A percentile compares a stretch with the other conserved stretches of the same genome.
These are phyloP conservation scores for Campopleginae sp. DNA, from an alignment of 2,888 invertebrate genomes.

Conservation along the genomic window DNA sequence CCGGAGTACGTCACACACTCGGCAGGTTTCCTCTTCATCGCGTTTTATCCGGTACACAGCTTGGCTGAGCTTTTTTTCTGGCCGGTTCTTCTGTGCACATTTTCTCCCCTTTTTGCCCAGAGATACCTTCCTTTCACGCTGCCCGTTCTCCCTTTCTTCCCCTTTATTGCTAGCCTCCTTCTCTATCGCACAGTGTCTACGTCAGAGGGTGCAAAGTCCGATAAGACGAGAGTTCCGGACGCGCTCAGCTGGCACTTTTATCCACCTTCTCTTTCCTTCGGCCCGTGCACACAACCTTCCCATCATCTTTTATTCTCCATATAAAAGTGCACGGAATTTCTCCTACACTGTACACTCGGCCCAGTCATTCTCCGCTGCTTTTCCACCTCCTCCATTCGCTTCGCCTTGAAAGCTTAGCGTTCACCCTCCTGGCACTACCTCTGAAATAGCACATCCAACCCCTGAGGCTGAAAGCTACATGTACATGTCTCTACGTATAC, in stretches of 20 bases:
- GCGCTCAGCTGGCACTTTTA: slow-evolving; percentile 64
- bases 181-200: slow-evolving; percentile 61
- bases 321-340: slow-evolving; percentile 59
- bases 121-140: slow-evolving; percentile 70
- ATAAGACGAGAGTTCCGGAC: slow-evolving; percentile 71
- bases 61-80: slow-evolving; percentile 43
- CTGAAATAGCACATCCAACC: slow-evolving; percentile 31
- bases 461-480: slow-evolving; percentile 5
- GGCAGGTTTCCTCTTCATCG: slow-evolving; percentile 4
- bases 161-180: slow-evolving; percentile 25
- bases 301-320: slow-evolving; percentile 57
- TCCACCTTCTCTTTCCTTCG: slow-evolving; percentile 50
- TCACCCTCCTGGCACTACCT: slow-evolving; percentile 1
- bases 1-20: slow-evolving; percentile 26
- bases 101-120: slow-evolving; percentile 55
- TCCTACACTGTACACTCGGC: slow-evolving; percentile 11
- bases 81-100: slow-evolving; percentile 18
- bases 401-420: slow-evolving; percentile 45
- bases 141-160: slow-evolving; percentile 55
- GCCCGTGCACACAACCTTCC: not conserved
- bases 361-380: slow-evolving; percentile 41
- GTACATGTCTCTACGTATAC: not conserved
- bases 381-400: not conserved
- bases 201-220: slow-evolving; percentile 71
- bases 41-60: slow-evolving; percentile 24